Evolutionary conservation across 2,888 invertebrate species (phyloP).

Genomic region (Bimastos eiseni): DNA sequence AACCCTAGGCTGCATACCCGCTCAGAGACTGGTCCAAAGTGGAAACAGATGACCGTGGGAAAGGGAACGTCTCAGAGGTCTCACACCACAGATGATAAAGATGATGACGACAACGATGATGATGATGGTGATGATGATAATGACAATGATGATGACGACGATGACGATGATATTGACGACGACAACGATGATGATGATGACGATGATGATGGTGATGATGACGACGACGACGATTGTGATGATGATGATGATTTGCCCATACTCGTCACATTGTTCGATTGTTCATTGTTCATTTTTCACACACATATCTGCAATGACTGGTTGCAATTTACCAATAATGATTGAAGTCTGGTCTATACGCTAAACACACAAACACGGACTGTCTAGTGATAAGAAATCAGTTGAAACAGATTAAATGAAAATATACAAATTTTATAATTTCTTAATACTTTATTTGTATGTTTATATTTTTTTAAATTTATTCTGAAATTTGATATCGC

Average conservation of each 20-base stretch:
- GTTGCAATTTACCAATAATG: too few relatives aligned
- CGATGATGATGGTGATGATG: conserved; percentile 20
- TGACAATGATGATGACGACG: neutral
- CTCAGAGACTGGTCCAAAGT: too few relatives aligned
- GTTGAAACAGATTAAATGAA: neutral
- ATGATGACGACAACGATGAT: neutral
- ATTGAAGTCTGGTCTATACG: neutral
- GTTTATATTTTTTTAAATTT: too few relatives aligned
- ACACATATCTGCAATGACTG: too few relatives aligned
- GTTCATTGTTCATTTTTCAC: too few relatives aligned
- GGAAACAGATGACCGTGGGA: too few relatives aligned
- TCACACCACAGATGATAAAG: neutral
- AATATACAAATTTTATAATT: too few relatives aligned
- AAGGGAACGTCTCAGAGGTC: too few relatives aligned
- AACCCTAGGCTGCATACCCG: too few relatives aligned
- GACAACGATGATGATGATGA: conserved; percentile 16
- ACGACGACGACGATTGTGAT: neutral
- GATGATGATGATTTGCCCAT: neutral
- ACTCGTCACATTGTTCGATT: too few relatives aligned
- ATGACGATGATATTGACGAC: conserved; percentile 5
- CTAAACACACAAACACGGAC: neutral
- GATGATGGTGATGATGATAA: neutral
- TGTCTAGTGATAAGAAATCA: neutral
- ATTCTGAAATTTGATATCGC: too few relatives aligned
- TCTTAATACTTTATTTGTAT: too few relatives aligned